Evolutionary conservation across 2,797 vertebrate species (phyloP).

Genomic region (Poecilia wingei): DNA sequence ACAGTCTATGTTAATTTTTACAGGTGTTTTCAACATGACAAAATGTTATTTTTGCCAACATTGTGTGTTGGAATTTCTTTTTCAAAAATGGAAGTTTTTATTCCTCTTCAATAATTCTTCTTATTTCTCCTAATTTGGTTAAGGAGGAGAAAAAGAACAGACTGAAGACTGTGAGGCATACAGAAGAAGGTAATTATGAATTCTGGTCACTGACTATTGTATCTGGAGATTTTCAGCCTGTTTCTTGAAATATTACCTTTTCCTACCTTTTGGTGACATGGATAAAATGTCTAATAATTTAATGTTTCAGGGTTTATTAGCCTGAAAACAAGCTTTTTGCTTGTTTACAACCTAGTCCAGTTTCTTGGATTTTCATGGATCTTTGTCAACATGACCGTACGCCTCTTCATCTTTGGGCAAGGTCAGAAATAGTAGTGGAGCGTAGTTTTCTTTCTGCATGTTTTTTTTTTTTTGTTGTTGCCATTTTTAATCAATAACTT

Average conservation of each 20-base stretch:
- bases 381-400: slow-evolving; percentile 95
- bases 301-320: slow-evolving; percentile 76
- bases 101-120: neutral
- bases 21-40: neutral
- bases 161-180: slow-evolving; percentile 82
- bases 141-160: slow-evolving; percentile 91
- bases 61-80: neutral
- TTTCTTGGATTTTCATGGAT: slow-evolving; percentile 98
- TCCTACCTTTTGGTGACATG: neutral
- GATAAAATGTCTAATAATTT: neutral
- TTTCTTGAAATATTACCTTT: neutral
- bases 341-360: slow-evolving; percentile 95
- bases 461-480: neutral
- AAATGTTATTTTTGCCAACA: neutral
- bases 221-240: neutral
- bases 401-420: slow-evolving; percentile 91
- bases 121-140: slow-evolving; percentile 18
- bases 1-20: neutral
- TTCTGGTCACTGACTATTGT: neutral
- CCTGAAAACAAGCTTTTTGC: slow-evolving; percentile 89
- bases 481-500: neutral
- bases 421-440: slow-evolving; percentile 73
- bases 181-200: slow-evolving; percentile 85
- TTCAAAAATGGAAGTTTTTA: too few species aligned
- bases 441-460: neutral